Evolutionary conservation across 2,797 vertebrate species (phyloP), one percentile per base, ranked within the genome.

Genomic region (Xiphorhynchus erythropygius): DNA sequence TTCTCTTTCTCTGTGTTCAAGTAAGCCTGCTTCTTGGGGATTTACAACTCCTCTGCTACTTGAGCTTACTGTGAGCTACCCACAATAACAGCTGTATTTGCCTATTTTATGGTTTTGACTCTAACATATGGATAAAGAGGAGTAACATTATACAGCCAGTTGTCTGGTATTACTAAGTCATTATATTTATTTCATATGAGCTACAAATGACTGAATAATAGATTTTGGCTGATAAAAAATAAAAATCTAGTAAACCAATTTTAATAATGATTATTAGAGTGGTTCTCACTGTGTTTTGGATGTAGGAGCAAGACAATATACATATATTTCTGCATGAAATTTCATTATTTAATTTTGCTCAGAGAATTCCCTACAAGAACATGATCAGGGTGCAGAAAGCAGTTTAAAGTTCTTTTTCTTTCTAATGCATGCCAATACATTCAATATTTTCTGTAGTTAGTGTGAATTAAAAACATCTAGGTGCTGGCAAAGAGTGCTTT

Each of bases 11-110:
- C 75, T 53, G 23, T 77, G 6, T 60, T 52, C 13, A 18, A 25
- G 65, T 41, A 77, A 92, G 25, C 27, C 46, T 81, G 6, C 49
- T 84, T 53, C 50, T 32, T 71, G 35, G 33, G 82, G 35, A 70
- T 93, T 87, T 79, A 87, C 33, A 69, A 57, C 70, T 79, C 35
- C 41, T 87, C 7, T 55, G 46, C 53, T 74, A 7, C 35, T 56
- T 60, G 64, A 89, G 21, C 21, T 85, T 84, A 11, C 59, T 32
- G 22, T 55, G 71, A 77, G 11, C 39, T 67, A 44, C 11, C 15
- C 0, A 0, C 9, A 46, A 9, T 32, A 75, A 71, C 2, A 37
- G 53, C 12, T 78, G 25, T 22, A 9, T 42, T 16, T 37, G 19
- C 33, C 39, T 59, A 10, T 60, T 27, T 53, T 39, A 41, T 0